Evolutionary conservation across 2,888 invertebrate genomes (phyloP), one percentile per base, ranked within the genome.

Genomic region (Cyaniris semiargus): DNA sequence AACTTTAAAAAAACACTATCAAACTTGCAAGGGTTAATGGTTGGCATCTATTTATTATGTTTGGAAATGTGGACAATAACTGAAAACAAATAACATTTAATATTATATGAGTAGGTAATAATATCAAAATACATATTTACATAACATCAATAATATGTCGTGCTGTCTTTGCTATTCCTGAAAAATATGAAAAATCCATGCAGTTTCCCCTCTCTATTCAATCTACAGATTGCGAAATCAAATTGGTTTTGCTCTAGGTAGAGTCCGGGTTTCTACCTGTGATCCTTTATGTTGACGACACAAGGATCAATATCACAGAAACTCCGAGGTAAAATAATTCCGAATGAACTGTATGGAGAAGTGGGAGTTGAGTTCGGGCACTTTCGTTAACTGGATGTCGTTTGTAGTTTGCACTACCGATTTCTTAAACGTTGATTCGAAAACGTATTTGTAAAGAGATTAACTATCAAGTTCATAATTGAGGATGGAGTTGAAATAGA

Each of bases 131-230:
- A 8, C 8, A 38, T 8, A 38, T 38, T 38, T 8, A 31, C 31
- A 31, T 31, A 31, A 4, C 31, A 31, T 31, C 0, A 31, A 31
- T 5, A n/a, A n/a, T n/a, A n/a, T n/a, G 83, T 75, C 85, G 86
- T 85, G 84, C 82, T 86, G 84, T 44, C 3, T 86, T 86, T 86
- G 84, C 44, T 0, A 3, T 44, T 44, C 87, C 84, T 84, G 87
- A 88, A 90, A 92, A 92, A 91, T 92, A 92, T 92, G 90, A 91
- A 91, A 92, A 86, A 84, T 83, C 82, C 83, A 81, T 81, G 82
- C 80, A 81, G 83, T 81, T 34, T 15, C 15, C 15, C 81, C 81
- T 81, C 81, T 81, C 78, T 80, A 82, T 83, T 82, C 84, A 84
- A 80, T 85, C 83, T 81, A 86, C 70, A 86, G 86, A 87, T 86